A percentile compares a stretch with the other conserved stretches of the same genome.
These are phyloP conservation scores for Antennarius striatus DNA, from an alignment of 2,113 vertebrate genomes.

Conservation along the genomic window DNA sequence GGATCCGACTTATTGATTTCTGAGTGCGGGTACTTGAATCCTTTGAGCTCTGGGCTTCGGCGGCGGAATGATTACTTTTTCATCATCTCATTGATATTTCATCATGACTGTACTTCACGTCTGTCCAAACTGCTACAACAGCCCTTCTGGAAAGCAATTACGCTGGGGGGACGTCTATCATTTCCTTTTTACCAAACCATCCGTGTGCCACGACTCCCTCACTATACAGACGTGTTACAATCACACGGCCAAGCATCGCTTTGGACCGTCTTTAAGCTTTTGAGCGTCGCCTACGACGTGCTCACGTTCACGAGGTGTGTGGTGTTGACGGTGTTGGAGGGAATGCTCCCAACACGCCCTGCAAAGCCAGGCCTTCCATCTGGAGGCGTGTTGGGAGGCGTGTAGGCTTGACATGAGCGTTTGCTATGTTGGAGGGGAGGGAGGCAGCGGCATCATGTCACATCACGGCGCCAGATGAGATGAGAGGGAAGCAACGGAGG, in stretches of 20 bases:
- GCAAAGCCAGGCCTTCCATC: too few relatives aligned
- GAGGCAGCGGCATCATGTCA: too few relatives aligned
- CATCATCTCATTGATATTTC: conserved; percentile 78
- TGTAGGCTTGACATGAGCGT: too few relatives aligned
- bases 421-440: too few relatives aligned
- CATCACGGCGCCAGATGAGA: too few relatives aligned
- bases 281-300: too few relatives aligned
- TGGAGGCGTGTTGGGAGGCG: too few relatives aligned
- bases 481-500: too few relatives aligned
- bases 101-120: conserved; percentile 65
- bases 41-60: conserved; percentile 57
- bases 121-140: conserved; percentile 61
- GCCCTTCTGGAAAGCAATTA: conserved; percentile 67
- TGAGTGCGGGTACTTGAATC: conserved; percentile 63
- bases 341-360: too few relatives aligned
- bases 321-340: too few relatives aligned
- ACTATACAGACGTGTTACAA: conserved; percentile 33
- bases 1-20: conserved; percentile 79
- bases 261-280: too few relatives aligned
- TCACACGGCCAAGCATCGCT: background rate
- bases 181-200: conserved; percentile 55
- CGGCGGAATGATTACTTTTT: conserved; percentile 77
- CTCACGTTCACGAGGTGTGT: too few relatives aligned
- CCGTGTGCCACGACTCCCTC: background rate
- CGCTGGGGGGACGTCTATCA: conserved; percentile 64